Evolutionary conservation across 2,888 invertebrate genomes (phyloP).

Genomic region (Hypercompe scribonia): DNA sequence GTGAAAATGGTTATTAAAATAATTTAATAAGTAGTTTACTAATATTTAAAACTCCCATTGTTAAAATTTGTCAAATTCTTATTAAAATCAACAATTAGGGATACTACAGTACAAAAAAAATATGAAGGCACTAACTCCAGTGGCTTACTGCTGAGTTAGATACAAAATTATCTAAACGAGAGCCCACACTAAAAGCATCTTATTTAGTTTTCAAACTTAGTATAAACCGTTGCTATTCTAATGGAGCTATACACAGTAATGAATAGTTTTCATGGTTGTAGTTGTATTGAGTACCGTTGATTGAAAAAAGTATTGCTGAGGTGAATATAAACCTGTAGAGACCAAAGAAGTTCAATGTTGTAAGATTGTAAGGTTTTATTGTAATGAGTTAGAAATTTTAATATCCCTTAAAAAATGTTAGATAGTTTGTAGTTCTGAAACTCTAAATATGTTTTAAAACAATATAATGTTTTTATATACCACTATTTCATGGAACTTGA

Average conservation of each 20-base stretch:
- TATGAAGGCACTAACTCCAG: constrained; percentile 39
- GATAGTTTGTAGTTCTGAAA: not conserved
- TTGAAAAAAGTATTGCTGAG: constrained; percentile 55
- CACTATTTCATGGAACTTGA: not conserved
- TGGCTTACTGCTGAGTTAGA: constrained; percentile 31
- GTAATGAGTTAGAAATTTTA: not conserved
- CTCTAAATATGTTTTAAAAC: not conserved
- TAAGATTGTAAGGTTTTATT: not conserved
- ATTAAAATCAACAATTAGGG: not conserved
- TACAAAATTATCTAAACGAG: constrained; percentile 54
- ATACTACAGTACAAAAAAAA: constrained; percentile 8
- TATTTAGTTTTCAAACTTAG: constrained; percentile 73
- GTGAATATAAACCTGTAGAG: constrained; percentile 45
- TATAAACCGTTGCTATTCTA: constrained; percentile 67
- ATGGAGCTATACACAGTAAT: constrained; percentile 67
- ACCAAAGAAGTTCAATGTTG: not conserved
- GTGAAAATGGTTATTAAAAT: not conserved
- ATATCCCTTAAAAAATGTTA: not conserved
- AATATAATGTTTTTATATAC: not conserved
- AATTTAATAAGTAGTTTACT: not conserved
- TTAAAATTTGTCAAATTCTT: no score
- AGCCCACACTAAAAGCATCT: constrained; percentile 54
- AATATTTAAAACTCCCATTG: no score
- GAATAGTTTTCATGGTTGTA: constrained; percentile 62
- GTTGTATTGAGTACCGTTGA: constrained; percentile 51